phyloP scores from a whole-genome alignment of 2,113 vertebrate genomes.

The Synchiropus splendidus region DNA sequence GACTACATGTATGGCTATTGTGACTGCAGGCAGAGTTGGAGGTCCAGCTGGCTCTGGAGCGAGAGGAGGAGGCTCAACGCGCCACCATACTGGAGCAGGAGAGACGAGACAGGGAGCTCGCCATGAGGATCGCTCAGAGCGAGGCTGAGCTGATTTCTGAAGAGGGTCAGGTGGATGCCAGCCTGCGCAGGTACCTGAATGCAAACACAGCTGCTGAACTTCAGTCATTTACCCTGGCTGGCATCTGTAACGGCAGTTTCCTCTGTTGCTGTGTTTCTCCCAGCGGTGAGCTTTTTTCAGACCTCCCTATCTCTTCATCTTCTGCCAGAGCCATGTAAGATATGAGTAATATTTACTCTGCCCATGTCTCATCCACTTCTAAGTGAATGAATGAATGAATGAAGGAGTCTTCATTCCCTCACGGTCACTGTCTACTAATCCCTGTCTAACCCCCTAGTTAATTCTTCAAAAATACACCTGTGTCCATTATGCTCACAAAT shows the following conservation, averaged over 20 bases:
- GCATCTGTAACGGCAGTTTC: conserved; percentile 20
- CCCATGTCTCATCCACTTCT: no score
- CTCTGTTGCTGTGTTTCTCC: conserved; percentile 43
- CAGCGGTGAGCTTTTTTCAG: conserved; percentile 51
- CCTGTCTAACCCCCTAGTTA: no score
- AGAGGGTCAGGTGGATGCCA: conserved; percentile 73
- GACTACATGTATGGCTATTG: no score
- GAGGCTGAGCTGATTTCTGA: conserved; percentile 91
- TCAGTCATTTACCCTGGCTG: conserved; percentile 2
- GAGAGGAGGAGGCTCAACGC: conserved; percentile 79
- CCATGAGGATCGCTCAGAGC: conserved; percentile 90
- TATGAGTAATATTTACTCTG: not conserved
- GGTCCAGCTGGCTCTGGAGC: conserved; percentile 76
- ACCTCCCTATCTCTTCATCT: conserved; percentile 45
- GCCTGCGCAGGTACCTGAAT: conserved; percentile 79
- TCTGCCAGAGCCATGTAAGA: conserved; percentile 61
- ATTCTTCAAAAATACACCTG: no score
- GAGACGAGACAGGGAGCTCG: conserved; percentile 85
- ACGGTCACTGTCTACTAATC: no score
- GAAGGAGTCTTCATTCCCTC: no score
- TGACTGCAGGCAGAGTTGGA: conserved; percentile 81
- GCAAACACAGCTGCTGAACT: not conserved
- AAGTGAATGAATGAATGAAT: no score
- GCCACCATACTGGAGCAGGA: conserved; percentile 85
- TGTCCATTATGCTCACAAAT: no score